Evolutionary conservation across 2,113 vertebrate genomes (phyloP), one percentile per base, ranked within the genome.

Genomic region (Fulica atra): DNA sequence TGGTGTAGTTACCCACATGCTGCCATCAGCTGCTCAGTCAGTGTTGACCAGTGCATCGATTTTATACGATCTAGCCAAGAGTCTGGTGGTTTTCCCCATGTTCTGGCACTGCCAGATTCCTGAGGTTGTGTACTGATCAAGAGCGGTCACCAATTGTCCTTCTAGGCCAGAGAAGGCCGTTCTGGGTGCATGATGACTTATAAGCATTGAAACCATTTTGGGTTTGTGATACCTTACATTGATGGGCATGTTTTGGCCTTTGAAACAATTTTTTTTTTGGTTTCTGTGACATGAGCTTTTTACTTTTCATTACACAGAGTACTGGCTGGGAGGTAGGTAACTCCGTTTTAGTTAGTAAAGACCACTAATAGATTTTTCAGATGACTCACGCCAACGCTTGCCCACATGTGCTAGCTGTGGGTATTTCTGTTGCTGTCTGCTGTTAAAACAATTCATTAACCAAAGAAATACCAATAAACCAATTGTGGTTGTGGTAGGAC

Each of bases 311-410:
- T 98, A 99, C 98, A 99, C 99, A 99, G 99, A 99, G 99, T 98
- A 99, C 99, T 98, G 99, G 99, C 99, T 99, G 99, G 99, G 99
- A 99, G 99, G 99, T 99, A 99, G 99, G 99, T 99, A 98, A 98
- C 84, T 97, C 93, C 95, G 77, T 97, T 98, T 98, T 98, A 98
- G 98, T 98, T 98, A 98, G 98, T 98, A 95, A 97, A 98, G 98
- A 97, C 94, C 98, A 98, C 98, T 98, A 98, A 98, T 98, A 98
- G 98, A 98, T 96, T 97, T 97, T 92, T 95, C 96, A 97, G 97
- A 98, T 97, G 96, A 97, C 97, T 97, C 96, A 94, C 97, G 98
- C 97, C 97, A 96, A 99, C 94, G 99, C 99, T 99, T 99, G 97
- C 98, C 99, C 99, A 98, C 97, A 98, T 98, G 98, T 99, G 98